Conservation (phyloP, 2,888 invertebrate genomes). For the Mermis nigrescens region DNA sequence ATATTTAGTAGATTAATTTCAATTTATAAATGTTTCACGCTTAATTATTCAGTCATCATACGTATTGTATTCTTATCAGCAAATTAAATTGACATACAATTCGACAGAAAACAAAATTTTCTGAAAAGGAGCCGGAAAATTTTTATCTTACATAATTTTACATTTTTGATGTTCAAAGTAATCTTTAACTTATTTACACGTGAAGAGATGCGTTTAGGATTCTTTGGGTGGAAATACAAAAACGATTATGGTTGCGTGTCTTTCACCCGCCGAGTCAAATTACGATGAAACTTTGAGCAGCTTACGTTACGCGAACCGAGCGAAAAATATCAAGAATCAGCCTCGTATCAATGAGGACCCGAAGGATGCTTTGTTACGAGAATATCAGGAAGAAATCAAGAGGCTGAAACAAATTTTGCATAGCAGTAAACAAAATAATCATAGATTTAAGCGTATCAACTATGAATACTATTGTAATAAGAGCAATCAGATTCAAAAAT, state of each 20-base stretch:
- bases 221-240: slow-evolving; percentile 68
- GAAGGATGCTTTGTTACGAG: slow-evolving; percentile 61
- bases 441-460: too few species aligned
- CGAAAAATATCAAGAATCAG: slow-evolving; percentile 65
- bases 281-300: slow-evolving; percentile 53
- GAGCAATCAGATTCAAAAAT: too few species aligned
- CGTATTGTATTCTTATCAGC: too few species aligned
- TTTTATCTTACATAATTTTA: background rate
- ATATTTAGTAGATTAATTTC: too few species aligned
- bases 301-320: slow-evolving; percentile 52
- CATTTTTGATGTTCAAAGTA: background rate
- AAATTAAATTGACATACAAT: too few species aligned
- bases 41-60: too few species aligned
- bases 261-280: slow-evolving; percentile 60
- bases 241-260: slow-evolving; percentile 66
- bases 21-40: too few species aligned
- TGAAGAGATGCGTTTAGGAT: too few species aligned
- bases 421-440: too few species aligned
- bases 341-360: slow-evolving; percentile 72
- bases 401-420: slow-evolving; percentile 45
- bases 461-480: too few species aligned
- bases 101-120: too few species aligned
- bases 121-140: background rate
- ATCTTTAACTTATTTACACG: background rate
- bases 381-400: slow-evolving; percentile 65